Conservation (phyloP, 2,888 invertebrate species). For the Operophtera brumata region DNA sequence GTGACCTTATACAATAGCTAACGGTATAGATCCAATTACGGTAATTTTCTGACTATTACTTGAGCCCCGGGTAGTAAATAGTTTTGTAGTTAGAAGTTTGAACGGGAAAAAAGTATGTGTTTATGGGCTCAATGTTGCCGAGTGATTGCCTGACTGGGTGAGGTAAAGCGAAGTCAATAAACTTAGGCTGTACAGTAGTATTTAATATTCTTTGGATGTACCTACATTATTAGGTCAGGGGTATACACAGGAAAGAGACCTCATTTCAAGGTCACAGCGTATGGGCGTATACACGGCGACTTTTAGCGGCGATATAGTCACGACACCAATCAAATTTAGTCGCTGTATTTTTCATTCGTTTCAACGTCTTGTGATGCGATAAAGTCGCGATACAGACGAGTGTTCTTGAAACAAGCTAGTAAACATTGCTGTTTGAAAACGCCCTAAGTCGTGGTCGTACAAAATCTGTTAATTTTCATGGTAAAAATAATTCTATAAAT, state of each 20-base stretch:
- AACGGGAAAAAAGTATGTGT: constrained; percentile 35
- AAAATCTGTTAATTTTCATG: background rate
- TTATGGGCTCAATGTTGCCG: constrained; percentile 51
- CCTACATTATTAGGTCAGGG: constrained; percentile 39
- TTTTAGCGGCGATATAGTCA: no score
- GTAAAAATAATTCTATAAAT: background rate
- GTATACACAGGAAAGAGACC: constrained; percentile 39
- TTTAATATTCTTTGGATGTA: no score
- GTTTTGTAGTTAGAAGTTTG: constrained; percentile 21
- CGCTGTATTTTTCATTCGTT: no score
- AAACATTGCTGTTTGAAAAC: no score
- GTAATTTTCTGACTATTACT: constrained; percentile 33
- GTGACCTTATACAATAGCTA: constrained; percentile 2
- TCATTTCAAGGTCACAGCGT: constrained; percentile 39
- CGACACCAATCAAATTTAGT: no score
- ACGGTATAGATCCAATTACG: constrained; percentile 32
- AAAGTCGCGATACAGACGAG: no score
- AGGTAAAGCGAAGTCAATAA: constrained; percentile 45
- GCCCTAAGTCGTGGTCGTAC: constrained; percentile 1
- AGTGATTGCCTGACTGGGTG: constrained; percentile 49
- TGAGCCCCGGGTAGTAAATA: constrained; percentile 27
- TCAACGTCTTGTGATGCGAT: no score
- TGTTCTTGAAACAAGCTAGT: no score
- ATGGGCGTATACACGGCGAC: no score
- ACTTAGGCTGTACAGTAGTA: constrained; percentile 15